Percentiles rank a stretch among this genome's conserved stretches.
Evolutionary conservation across 1,140 invertebrate species (phyloP).

Genomic region (Ridgeia piscesae): DNA sequence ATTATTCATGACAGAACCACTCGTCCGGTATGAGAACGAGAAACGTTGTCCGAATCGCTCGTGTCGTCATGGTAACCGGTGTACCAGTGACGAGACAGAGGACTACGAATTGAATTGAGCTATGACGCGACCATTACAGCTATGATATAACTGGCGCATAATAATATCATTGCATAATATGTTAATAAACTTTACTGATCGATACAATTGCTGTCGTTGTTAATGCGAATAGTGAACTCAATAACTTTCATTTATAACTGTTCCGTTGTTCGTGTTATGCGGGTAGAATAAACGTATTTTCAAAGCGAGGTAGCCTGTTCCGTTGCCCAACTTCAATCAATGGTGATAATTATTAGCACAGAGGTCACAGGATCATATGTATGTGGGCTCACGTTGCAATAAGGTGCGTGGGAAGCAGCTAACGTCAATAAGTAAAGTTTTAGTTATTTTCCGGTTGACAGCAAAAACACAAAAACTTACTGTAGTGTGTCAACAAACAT

Average conservation of each 20-base stretch:
- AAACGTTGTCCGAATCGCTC: neutral
- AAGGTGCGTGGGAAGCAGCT: too few species aligned
- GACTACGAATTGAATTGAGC: neutral
- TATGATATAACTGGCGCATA: neutral
- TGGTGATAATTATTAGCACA: too few species aligned
- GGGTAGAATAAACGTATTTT: neutral
- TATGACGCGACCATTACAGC: neutral
- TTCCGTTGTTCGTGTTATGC: neutral
- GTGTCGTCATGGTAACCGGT: neutral
- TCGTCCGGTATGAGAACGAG: neutral
- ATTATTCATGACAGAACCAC: neutral
- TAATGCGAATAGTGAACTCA: neutral
- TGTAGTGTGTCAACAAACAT: too few species aligned
- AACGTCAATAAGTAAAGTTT: too few species aligned
- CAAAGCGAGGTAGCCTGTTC: too few species aligned
- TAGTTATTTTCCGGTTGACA: neutral
- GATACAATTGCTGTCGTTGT: neutral
- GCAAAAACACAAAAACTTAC: neutral
- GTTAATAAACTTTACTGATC: neutral
- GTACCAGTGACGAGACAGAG: neutral
- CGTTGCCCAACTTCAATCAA: too few species aligned
- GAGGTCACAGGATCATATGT: too few species aligned
- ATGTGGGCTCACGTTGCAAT: too few species aligned
- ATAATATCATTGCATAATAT: neutral
- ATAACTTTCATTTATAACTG: too few species aligned